phyloP scores from a whole-genome alignment of 2,113 vertebrate genomes.

The Lanius ludovicianus region DNA sequence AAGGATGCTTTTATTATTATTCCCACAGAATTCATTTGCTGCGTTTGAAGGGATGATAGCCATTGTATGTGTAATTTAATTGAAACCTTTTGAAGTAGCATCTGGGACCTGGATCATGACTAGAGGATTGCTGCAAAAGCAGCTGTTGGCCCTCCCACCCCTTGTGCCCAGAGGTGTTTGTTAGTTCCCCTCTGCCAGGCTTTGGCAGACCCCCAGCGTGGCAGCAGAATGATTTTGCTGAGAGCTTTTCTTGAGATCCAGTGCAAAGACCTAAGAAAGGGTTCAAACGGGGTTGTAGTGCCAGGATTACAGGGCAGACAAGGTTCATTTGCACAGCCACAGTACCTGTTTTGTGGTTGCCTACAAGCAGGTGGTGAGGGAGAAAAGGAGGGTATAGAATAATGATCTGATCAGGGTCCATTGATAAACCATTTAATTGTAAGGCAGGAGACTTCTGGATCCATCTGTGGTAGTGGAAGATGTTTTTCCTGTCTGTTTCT shows the following conservation, averaged over 20 bases:
- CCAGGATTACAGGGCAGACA: background rate
- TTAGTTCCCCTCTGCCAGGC: background rate
- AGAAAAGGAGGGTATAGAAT: background rate
- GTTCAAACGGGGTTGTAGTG: background rate
- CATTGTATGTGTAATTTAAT: background rate
- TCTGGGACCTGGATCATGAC: background rate
- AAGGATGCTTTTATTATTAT: background rate
- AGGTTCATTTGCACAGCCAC: background rate
- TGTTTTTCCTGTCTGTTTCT: background rate
- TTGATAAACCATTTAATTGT: background rate
- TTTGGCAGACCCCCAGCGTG: background rate
- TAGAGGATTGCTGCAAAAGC: background rate
- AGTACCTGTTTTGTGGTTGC: background rate
- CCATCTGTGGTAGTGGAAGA: background rate
- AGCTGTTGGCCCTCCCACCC: background rate
- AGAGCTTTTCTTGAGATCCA: background rate
- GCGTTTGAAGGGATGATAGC: accelerated
- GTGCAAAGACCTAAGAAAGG: background rate
- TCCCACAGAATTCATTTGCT: background rate
- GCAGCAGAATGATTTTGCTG: background rate
- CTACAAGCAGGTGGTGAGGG: background rate
- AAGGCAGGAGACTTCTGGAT: background rate
- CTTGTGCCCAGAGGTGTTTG: background rate
- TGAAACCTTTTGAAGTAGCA: background rate
- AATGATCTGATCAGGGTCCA: background rate